Evolutionary conservation across 2,113 vertebrate species (phyloP).

Genomic region (Neoarius graeffei): DNA sequence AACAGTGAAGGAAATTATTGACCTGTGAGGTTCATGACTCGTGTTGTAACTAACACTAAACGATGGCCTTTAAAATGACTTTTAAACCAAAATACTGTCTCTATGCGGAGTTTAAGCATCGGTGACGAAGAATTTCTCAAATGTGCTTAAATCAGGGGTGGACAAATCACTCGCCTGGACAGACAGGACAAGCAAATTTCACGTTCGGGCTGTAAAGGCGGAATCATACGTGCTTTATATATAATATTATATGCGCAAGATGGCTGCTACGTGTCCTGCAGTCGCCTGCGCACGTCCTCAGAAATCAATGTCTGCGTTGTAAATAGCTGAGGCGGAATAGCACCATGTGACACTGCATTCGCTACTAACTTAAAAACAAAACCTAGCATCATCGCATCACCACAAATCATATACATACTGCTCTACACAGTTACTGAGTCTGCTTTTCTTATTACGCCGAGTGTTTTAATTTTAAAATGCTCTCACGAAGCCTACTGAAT

Average conservation of each 20-base stretch:
- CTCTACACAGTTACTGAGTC: neutral
- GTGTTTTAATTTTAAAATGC: neutral
- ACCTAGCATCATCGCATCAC: neutral
- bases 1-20: neutral
- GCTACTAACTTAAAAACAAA: neutral
- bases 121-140: neutral
- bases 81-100: neutral
- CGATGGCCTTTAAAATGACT: neutral
- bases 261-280: neutral
- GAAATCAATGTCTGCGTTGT: neutral
- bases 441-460: neutral
- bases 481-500: neutral
- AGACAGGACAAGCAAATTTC: neutral
- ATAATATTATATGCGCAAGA: no score
- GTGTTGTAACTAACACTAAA: neutral
- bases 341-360: neutral
- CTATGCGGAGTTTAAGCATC: neutral
- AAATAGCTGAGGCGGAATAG: neutral
- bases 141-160: conserved; percentile 16
- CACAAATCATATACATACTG: neutral
- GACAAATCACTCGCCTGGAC: neutral
- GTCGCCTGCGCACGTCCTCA: neutral
- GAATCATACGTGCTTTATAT: neutral
- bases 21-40: neutral
- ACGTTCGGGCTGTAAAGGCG: neutral